phyloP scores from a whole-genome alignment of 2,888 invertebrate genomes.

The Mycalesis mineus region DNA sequence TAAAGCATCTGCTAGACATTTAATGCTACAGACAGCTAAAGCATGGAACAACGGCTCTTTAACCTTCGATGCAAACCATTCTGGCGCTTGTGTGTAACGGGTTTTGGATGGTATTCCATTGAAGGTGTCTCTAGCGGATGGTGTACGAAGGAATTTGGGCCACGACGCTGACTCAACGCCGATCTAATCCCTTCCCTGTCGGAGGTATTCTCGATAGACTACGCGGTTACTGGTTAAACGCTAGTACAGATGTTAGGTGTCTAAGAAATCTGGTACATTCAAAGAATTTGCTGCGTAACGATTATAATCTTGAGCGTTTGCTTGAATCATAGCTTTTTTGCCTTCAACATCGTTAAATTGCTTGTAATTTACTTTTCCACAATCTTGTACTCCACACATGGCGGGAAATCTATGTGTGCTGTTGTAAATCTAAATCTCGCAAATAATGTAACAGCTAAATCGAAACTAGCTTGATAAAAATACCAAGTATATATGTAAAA shows the following conservation, averaged over 20 bases:
- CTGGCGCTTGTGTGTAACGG: constrained; percentile 34
- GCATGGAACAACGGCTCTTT: constrained; percentile 60
- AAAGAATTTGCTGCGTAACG: constrained; percentile 9
- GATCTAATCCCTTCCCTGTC: constrained; percentile 68
- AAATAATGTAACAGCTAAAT: too few species aligned
- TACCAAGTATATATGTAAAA: too few species aligned
- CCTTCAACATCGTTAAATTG: too few species aligned
- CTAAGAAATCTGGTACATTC: constrained; percentile 7
- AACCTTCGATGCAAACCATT: constrained; percentile 37
- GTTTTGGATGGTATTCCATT: constrained; percentile 47
- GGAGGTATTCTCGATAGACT: constrained; percentile 49
- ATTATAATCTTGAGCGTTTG: constrained; percentile 6
- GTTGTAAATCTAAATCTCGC: too few species aligned
- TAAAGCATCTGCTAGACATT: constrained; percentile 62
- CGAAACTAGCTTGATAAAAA: too few species aligned
- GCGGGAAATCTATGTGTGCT: too few species aligned
- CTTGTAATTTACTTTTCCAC: neutral
- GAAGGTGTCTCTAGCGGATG: constrained; percentile 49
- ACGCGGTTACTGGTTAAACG: constrained; percentile 38
- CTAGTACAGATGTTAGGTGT: constrained; percentile 9
- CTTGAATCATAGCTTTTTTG: constrained; percentile 1
- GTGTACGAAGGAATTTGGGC: constrained; percentile 71
- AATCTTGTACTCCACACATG: neutral
- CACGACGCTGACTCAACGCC: constrained; percentile 72
- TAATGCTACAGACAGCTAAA: constrained; percentile 46